phyloP scores from a whole-genome alignment of 92 coral and sea anemone genomes.

The Epizoanthus fatuus region DNA sequence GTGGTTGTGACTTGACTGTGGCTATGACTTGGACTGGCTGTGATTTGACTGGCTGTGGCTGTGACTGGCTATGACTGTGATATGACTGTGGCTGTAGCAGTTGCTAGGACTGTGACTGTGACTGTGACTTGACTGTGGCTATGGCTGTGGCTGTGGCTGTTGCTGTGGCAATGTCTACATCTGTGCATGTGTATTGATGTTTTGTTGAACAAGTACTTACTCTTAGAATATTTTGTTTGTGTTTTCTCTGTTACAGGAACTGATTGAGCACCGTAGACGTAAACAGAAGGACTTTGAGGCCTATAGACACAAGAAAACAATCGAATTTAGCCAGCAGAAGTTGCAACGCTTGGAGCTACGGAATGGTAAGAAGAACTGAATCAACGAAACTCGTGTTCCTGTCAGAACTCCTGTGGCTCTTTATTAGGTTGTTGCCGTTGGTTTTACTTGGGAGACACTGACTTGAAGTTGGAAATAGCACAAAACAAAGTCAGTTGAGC shows the following conservation, averaged over 20 bases:
- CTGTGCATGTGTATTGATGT: neutral
- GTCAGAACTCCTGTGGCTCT: neutral
- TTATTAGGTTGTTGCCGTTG: too few species aligned
- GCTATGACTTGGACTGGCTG: too few species aligned
- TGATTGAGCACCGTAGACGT: conserved; percentile 96
- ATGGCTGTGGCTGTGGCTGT: too few species aligned
- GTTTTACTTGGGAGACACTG: neutral
- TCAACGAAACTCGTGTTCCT: neutral
- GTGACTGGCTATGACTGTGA: too few species aligned
- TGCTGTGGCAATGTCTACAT: too few species aligned
- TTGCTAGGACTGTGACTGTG: too few species aligned
- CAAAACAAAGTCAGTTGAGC: too few species aligned
- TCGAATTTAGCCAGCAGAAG: conserved; percentile 85
- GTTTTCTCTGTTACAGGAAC: conserved; percentile 70
- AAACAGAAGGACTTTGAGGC: conserved; percentile 95
- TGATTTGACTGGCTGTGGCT: too few species aligned
- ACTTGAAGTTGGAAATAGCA: too few species aligned
- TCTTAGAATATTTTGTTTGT: neutral
- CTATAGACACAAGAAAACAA: conserved; percentile 93
- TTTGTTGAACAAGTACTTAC: neutral
- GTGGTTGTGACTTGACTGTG: too few species aligned
- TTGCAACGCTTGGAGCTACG: conserved; percentile 89
- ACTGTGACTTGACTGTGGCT: too few species aligned
- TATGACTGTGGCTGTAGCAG: too few species aligned
- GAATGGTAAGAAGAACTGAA: conserved; percentile 70